Base-by-base conservation (phyloP, 1,140 invertebrate species). In the Bombus superbus region DNA sequence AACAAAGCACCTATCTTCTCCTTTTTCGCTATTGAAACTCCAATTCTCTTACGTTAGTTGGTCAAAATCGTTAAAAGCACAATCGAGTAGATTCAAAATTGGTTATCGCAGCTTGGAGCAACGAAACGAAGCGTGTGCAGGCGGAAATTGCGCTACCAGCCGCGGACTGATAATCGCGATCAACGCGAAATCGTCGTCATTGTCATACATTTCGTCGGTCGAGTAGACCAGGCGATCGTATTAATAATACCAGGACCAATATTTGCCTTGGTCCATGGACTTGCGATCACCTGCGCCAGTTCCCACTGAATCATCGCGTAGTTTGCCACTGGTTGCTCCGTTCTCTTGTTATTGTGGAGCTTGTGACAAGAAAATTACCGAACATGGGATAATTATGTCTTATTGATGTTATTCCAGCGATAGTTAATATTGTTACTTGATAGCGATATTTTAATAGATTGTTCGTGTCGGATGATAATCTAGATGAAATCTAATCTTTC, bases 161-260 rank as follows among this genome's bases (percentile, higher is more conserved):
- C 68, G 38, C 68, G 38, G 68, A 38, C 38, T 71, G 68, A 71
- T 71, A 71, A 71, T 71, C 68, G 18, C 66, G 35, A n/a, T 71
- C 25, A 40, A 38, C 2, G 38, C 8, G 22, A 38, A 71, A 71
- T 71, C 68, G 68, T 25, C 68, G n/a, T 71, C 68, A 71, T 71
- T 71, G 38, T 71, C 38, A 71, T 40, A 71, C 68, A 71, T 71
- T 28, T 71, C 38, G 68, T 40, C 68, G 68, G 11, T 32, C 5
- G 68, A 71, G 68, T 71, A 38, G 68, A 13, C 38, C 38, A 71
- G 25, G 3, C 38, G 38, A 71, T 71, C 68, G 68, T 13, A 71
- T 71, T 71, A 71, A 71, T 71, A 71, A 42, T 71, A 40, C 38
- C 68, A 71, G 25, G 38, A 22, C 68, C 35, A 71, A 71, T 71